Conservation (phyloP, 2,113 vertebrate genomes). For the Bucco capensis region DNA sequence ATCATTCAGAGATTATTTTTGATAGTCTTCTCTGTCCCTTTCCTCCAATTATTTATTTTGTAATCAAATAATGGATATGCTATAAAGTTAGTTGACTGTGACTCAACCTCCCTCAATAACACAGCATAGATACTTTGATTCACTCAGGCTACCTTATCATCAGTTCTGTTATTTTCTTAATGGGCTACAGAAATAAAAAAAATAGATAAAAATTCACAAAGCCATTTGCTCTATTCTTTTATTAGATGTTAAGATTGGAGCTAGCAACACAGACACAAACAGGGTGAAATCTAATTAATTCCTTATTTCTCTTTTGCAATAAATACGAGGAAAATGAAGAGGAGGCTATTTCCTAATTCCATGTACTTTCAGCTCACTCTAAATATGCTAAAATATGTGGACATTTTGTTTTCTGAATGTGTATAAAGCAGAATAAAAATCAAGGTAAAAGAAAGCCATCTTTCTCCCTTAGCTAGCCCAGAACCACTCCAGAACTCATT, state of each 20-base stretch:
- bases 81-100: slow-evolving; percentile 26
- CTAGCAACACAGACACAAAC: neutral
- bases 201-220: neutral
- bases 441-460: neutral
- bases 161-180: slow-evolving; percentile 18
- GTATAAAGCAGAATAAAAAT: neutral
- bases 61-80: neutral
- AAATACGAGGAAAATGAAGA: neutral
- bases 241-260: slow-evolving; percentile 22
- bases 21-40: neutral
- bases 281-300: slow-evolving; percentile 18
- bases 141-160: neutral
- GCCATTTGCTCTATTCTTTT: neutral
- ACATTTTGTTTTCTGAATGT: neutral
- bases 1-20: neutral
- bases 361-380: neutral
- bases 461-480: neutral
- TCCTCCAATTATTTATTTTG: slow-evolving; percentile 23
- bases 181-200: neutral
- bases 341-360: neutral
- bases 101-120: slow-evolving; percentile 13
- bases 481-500: neutral
- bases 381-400: neutral
- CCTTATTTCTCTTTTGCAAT: neutral
- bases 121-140: neutral